These are phyloP conservation scores for Cheilosia vernalis DNA, from an alignment of 2,888 invertebrate genomes.

Conservation along the genomic window DNA sequence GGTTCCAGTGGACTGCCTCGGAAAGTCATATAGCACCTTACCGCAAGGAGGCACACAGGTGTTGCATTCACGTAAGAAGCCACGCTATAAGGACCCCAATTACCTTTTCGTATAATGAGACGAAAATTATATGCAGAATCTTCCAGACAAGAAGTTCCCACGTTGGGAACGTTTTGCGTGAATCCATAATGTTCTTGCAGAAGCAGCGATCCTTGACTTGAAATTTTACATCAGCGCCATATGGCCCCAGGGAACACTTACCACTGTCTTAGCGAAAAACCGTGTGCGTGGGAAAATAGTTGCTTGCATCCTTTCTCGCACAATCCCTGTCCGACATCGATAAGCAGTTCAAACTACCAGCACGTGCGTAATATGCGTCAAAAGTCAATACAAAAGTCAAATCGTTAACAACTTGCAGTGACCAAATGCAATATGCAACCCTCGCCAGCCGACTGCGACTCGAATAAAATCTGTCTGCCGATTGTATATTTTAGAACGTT, in stretches of 20 bases:
- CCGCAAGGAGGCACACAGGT: slow-evolving; percentile 66
- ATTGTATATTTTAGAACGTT: slow-evolving; percentile 65
- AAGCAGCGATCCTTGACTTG: slow-evolving; percentile 62
- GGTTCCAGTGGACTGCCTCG: slow-evolving; percentile 65
- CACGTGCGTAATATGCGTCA: slow-evolving; percentile 61
- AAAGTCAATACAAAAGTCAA: slow-evolving; percentile 63
- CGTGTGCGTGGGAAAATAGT: slow-evolving; percentile 58
- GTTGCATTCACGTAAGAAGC: slow-evolving; percentile 67
- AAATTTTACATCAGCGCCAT: slow-evolving; percentile 34
- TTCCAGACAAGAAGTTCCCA: slow-evolving; percentile 56
- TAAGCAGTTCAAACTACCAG: slow-evolving; percentile 26
- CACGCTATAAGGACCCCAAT: slow-evolving; percentile 33
- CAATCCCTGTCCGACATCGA: slow-evolving; percentile 22
- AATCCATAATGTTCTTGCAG: slow-evolving; percentile 57
- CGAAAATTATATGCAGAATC: slow-evolving; percentile 32
- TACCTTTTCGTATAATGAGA: slow-evolving; percentile 11
- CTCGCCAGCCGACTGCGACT: slow-evolving; percentile 23
- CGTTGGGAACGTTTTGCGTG: slow-evolving; percentile 32
- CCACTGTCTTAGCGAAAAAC: slow-evolving; percentile 41
- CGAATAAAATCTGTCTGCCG: slow-evolving; percentile 50
- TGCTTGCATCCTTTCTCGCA: slow-evolving; percentile 31
- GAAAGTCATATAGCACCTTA: slow-evolving; percentile 75
- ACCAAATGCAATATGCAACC: slow-evolving; percentile 57
- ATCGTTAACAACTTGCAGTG: slow-evolving; percentile 49
- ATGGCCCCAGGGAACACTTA: slow-evolving; percentile 11